Percentiles rank a stretch among this genome's conserved stretches.
Conservation (phyloP, 2,113 vertebrate genomes). For the Grallaria varia region DNA sequence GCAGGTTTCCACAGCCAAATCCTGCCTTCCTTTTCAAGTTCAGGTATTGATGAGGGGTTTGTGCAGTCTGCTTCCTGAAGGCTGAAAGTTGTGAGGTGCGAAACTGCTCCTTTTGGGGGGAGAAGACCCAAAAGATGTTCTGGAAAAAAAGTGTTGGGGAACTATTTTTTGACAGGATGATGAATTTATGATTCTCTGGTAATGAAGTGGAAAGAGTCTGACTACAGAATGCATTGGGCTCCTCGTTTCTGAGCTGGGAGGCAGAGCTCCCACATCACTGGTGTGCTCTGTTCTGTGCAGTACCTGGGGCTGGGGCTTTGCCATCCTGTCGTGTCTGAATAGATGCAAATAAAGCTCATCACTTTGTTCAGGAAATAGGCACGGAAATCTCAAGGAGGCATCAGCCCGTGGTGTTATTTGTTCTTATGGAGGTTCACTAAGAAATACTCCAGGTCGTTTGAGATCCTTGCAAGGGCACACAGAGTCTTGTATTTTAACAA, state of each 20-base stretch:
- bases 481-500: background rate
- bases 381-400: background rate
- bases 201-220: background rate
- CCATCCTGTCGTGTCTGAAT: background rate
- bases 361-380: background rate
- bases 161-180: background rate
- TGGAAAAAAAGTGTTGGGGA: background rate
- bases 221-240: background rate
- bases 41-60: background rate
- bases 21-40: background rate
- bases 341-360: background rate
- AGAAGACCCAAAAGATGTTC: background rate
- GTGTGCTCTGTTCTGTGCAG: no score
- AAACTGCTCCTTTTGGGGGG: background rate
- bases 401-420: background rate
- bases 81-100: background rate
- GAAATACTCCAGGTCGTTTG: background rate
- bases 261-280: no score
- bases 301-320: no score
- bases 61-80: background rate
- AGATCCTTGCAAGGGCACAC: background rate
- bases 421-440: background rate
- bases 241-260: no score
- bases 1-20: background rate
- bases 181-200: background rate